Conservation (phyloP, 2,797 vertebrate genomes). For the Periparus ater region DNA sequence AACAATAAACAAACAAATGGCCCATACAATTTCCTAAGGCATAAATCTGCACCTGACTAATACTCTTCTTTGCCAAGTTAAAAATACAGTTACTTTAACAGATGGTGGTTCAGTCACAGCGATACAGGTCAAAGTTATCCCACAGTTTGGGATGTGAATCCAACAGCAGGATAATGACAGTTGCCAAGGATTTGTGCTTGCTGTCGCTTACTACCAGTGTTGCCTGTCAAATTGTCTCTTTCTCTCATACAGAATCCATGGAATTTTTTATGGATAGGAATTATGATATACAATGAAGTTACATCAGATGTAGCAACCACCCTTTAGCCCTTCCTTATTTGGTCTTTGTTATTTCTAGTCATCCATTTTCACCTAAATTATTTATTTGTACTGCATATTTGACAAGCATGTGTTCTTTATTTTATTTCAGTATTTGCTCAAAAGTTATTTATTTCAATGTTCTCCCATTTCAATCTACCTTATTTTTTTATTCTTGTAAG, state of each 20-base stretch:
- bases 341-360: conserved; percentile 68
- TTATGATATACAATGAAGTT: conserved; percentile 75
- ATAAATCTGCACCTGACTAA: conserved; percentile 43
- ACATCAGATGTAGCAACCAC: conserved; percentile 77
- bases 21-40: conserved; percentile 25
- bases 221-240: conserved; percentile 80
- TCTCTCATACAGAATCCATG: conserved; percentile 69
- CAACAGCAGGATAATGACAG: conserved; percentile 86
- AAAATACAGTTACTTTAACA: conserved; percentile 58
- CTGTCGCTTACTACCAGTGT: conserved; percentile 77
- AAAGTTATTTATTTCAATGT: conserved; percentile 44
- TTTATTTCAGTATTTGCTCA: conserved; percentile 64
- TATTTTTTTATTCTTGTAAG: conserved; percentile 8
- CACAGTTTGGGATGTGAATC: conserved; percentile 76
- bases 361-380: conserved; percentile 70
- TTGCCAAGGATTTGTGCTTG: conserved; percentile 84
- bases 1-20: not conserved
- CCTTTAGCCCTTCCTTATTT: conserved; percentile 80
- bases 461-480: conserved; percentile 11
- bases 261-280: conserved; percentile 80
- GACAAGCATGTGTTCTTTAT: conserved; percentile 75
- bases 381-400: conserved; percentile 76
- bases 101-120: conserved; percentile 43
- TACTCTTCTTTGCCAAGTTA: conserved; percentile 42
- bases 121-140: conserved; percentile 63